These are phyloP conservation scores for Chromis chromis DNA, from an alignment of 2,797 vertebrate genomes.

Conservation along the genomic window DNA sequence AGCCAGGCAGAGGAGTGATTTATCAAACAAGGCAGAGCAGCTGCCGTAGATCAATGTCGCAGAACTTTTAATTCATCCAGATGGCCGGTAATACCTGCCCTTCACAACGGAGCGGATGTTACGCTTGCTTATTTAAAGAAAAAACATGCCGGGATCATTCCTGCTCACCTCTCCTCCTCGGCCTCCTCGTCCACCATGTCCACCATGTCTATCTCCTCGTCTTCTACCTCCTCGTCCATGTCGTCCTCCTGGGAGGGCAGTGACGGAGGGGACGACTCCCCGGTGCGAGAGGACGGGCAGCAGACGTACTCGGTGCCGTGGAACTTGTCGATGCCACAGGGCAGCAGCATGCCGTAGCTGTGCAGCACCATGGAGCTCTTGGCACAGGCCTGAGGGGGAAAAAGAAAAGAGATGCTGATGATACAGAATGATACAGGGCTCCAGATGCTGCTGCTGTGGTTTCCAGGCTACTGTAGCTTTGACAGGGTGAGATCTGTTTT, in stretches of 20 bases:
- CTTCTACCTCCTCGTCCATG: conserved; percentile 87
- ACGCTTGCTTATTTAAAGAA: conserved; percentile 23
- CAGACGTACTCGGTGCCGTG: conserved; percentile 96
- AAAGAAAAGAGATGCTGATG: background rate
- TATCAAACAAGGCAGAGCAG: conserved; percentile 66
- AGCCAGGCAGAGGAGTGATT: conserved; percentile 57
- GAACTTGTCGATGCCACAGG: conserved; percentile 95
- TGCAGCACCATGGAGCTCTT: conserved; percentile 90
- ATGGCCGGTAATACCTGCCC: conserved; percentile 58
- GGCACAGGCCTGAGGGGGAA: conserved; percentile 88
- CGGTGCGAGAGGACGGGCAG: conserved; percentile 87
- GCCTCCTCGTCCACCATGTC: conserved; percentile 73
- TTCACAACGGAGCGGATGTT: conserved; percentile 10
- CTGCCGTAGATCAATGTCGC: conserved; percentile 73
- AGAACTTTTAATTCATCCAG: conserved; percentile 70
- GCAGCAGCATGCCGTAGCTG: conserved; percentile 96
- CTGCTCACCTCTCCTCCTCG: conserved; percentile 75
- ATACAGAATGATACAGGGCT: background rate
- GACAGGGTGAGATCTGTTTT: conserved; percentile 22
- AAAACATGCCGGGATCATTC: conserved; percentile 15
- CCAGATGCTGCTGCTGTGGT: background rate
- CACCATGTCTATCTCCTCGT: conserved; percentile 81
- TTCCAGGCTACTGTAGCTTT: background rate
- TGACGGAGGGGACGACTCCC: conserved; percentile 75
- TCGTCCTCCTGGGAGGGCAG: conserved; percentile 75